phyloP scores from a whole-genome alignment of 2,797 vertebrate species.

The Thripadectes ignobilis region DNA sequence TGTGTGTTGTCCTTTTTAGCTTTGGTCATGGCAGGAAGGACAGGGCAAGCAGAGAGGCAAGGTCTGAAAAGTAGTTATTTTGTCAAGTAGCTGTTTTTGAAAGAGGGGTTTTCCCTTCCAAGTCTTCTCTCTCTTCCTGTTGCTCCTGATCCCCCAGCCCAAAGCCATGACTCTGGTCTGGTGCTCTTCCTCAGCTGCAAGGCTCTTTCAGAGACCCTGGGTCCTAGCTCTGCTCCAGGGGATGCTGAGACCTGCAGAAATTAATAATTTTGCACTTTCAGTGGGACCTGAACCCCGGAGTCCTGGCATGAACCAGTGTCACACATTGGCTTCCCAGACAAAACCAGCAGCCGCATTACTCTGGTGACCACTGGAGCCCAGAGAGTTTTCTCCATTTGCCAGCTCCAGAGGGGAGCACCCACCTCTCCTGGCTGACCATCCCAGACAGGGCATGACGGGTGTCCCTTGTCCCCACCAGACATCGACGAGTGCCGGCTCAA shows the following conservation, averaged over 20 bases:
- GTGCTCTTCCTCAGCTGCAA: not conserved
- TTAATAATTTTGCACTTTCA: not conserved
- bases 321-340: not conserved
- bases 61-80: not conserved
- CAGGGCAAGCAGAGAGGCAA: not conserved
- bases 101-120: not conserved
- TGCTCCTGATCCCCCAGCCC: not conserved
- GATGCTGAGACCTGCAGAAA: not conserved
- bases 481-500: conserved; percentile 94
- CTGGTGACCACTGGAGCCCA: not conserved
- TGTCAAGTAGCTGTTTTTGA: not conserved
- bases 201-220: not conserved
- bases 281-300: not conserved
- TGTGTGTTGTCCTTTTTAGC: not conserved
- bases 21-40: not conserved
- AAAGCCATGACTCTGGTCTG: not conserved
- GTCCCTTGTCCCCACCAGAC: conserved; percentile 77
- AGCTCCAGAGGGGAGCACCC: not conserved
- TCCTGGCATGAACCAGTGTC: not conserved
- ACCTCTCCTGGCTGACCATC: accelerated
- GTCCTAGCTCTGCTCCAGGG: not conserved
- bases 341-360: not conserved
- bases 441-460: accelerated
- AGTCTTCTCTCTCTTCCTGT: not conserved
- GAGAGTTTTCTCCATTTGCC: accelerated